Evolutionary conservation across 2,797 vertebrate genomes (phyloP).

Genomic region (Eptatretus atami): DNA sequence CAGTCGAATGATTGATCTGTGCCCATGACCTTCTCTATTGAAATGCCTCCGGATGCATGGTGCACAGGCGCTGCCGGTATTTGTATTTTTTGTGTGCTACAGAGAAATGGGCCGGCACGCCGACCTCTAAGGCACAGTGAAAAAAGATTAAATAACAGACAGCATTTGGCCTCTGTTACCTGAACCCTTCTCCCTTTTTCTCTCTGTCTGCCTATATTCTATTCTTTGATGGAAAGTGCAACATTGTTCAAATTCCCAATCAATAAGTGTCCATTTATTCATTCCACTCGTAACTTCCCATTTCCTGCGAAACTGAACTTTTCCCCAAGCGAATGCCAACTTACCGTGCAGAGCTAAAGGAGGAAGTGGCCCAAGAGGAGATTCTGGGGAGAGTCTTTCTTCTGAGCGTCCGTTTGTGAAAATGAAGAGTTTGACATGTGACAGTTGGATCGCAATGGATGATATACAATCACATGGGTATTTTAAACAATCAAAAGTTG

Average conservation of each 20-base stretch:
- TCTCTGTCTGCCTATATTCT: not conserved
- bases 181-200: not conserved
- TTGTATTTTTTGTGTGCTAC: too few relatives aligned
- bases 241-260: too few relatives aligned
- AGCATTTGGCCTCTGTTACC: not conserved
- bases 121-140: too few relatives aligned
- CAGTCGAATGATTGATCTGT: too few relatives aligned
- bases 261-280: not conserved
- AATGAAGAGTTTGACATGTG: too few relatives aligned
- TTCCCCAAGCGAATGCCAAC: not conserved
- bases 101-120: slow-evolving; percentile 76
- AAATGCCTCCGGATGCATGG: slow-evolving; percentile 60
- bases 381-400: slow-evolving; percentile 47
- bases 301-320: not conserved
- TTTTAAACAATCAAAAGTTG: too few relatives aligned
- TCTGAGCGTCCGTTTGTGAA: slow-evolving; percentile 9
- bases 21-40: slow-evolving; percentile 77
- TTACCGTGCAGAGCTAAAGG: not conserved
- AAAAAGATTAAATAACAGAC: not conserved
- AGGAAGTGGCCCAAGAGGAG: slow-evolving; percentile 12
- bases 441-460: too few relatives aligned
- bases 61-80: slow-evolving; percentile 58
- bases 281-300: not conserved
- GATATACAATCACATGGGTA: too few relatives aligned
- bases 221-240: not conserved